Evolutionary conservation across 2,113 vertebrate genomes (phyloP).

Genomic region (Podilymbus podiceps): DNA sequence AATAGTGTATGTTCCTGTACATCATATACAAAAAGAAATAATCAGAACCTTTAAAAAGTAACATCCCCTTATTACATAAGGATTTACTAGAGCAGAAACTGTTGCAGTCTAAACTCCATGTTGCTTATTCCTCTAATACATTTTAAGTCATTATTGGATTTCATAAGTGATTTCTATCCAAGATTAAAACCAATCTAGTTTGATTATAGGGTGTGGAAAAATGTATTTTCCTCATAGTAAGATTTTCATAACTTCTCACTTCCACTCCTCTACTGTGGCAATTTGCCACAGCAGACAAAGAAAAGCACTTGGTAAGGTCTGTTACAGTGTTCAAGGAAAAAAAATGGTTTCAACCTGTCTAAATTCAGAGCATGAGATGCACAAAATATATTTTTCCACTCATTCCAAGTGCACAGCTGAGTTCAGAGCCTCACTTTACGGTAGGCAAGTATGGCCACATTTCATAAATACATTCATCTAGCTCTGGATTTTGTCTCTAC

Average conservation of each 20-base stretch:
- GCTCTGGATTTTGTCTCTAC: neutral
- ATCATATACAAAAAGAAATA: neutral
- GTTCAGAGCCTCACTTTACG: neutral
- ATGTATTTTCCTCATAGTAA: neutral
- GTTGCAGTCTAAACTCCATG: neutral
- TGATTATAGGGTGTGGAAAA: neutral
- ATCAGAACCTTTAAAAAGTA: neutral
- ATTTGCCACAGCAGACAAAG: neutral
- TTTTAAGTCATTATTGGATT: neutral
- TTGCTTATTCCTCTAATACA: neutral
- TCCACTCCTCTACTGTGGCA: neutral
- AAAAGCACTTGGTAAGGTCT: neutral
- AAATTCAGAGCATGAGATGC: neutral
- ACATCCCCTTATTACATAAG: neutral
- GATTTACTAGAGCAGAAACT: neutral
- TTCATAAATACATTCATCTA: neutral
- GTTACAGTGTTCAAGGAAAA: neutral
- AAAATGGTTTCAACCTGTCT: neutral
- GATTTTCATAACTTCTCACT: neutral
- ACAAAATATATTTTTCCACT: neutral
- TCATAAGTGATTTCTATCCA: neutral
- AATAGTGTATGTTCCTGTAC: neutral
- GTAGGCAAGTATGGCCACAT: accelerated
- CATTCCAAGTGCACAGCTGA: neutral
- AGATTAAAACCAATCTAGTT: neutral